Evolutionary conservation across 2,113 vertebrate species (phyloP).

Genomic region (Saccopteryx leptura): DNA sequence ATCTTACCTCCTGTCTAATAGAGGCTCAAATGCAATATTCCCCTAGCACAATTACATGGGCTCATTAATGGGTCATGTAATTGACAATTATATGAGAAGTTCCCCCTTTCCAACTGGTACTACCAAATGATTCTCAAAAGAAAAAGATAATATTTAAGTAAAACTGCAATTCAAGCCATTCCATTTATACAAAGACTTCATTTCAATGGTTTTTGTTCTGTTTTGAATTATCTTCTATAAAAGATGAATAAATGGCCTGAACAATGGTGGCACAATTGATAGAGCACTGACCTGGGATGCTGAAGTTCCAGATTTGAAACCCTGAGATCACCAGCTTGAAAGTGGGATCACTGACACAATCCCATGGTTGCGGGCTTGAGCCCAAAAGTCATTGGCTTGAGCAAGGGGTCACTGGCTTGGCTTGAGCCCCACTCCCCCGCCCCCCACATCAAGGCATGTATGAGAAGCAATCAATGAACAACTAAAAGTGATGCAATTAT

Average conservation of each 20-base stretch:
- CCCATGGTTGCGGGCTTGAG: no score
- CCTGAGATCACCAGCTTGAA: no score
- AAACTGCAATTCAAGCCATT: constrained; percentile 49
- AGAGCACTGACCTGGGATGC: no score
- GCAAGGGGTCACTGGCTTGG: no score
- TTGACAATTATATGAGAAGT: constrained; percentile 22
- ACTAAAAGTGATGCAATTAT: no score
- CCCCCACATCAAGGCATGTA: no score
- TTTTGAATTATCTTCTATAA: constrained; percentile 13
- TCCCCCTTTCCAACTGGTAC: constrained; percentile 22
- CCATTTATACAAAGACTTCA: constrained; percentile 1
- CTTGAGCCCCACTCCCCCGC: no score
- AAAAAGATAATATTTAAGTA: not conserved
- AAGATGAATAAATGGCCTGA: constrained; percentile 4
- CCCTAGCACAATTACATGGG: constrained; percentile 9
- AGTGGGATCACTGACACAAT: no score
- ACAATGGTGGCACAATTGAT: no score
- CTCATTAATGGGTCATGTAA: constrained; percentile 33
- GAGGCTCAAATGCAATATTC: constrained; percentile 50
- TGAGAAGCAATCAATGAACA: no score
- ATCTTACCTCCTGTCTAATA: constrained; percentile 21
- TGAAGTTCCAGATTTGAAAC: no score
- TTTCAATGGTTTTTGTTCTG: not conserved
- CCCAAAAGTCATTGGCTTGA: no score
- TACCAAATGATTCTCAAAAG: constrained; percentile 33